Base-by-base conservation (phyloP, 2,797 vertebrate genomes). In the Denticeps clupeoides region DNA sequence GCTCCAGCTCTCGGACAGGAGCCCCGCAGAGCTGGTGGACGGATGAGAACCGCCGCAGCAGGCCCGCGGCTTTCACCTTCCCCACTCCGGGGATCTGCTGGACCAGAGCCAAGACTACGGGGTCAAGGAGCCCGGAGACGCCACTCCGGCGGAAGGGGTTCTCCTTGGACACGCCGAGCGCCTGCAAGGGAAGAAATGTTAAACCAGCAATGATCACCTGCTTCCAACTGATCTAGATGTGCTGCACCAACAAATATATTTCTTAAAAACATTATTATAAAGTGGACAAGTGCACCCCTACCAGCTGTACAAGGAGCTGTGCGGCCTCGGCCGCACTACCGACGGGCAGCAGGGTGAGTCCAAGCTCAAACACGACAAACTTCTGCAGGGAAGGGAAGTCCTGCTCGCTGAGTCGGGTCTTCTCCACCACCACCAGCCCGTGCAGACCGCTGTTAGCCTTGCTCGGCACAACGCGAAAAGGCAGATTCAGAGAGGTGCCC, bases 71-170 rank as follows among this genome's bases (percentile, higher is more conserved):
- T 72, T 91, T 96, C 2, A 86, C 74, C 54, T 68, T 81, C 0
- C 92, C 90, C 1, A 96, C 85, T 0, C 86, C 89, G 2, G 92
- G 91, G 21, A 96, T 81, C 46, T 70, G 82, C 58, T 87, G 91
- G 13, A 89, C 78, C 0, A 84, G 59, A 24, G 62, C 72, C 22
- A 92, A 62, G 18, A 90, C 45, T 1, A 70, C 57, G 0, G 79
- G 61, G 40, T 93, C 91, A 1, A 71, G 45, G 4, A 76, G 63
- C 41, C 22, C 58, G 2, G 70, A 45, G 0, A 47, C 41, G 4
- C 49, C 85, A 47, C 53, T 78, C 19, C 43, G 59, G 3, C 80
- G 57, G 47, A 94, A 91, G 0, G 87, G 87, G 59, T 89, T 91
- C 1, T 92, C 89, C 57, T 73, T 75, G 51, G 73, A 69, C 54